Base-by-base conservation (phyloP, 23 tunicate species). In the Ascidia mentula region DNA sequence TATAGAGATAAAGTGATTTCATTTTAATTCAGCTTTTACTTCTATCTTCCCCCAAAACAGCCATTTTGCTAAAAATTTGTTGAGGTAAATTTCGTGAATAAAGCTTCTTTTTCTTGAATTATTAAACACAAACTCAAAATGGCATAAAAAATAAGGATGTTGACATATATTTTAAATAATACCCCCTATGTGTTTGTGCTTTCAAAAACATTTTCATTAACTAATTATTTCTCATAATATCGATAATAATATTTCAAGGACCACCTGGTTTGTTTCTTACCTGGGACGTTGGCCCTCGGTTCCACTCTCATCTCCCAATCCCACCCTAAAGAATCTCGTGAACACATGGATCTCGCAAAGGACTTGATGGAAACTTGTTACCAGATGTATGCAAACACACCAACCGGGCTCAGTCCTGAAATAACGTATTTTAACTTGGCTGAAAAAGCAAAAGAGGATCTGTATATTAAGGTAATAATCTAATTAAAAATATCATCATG, bases 231-330 rank as follows among this genome's bases (percentile, higher is more conserved):
- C 12, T n/a, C n/a, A n/a, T n/a, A n/a, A n/a, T n/a, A n/a, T n/a
- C n/a, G n/a, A n/a, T n/a, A n/a, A n/a, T n/a, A n/a, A n/a, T n/a
- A 53, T 15, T 53, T 5, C 0, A 40, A 89, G 99, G 99, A 95
- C 40, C 99, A 95, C 60, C 72, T 95, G 17, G 99, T 86, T 7
- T 95, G 99, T 38, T 95, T 95, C 79, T 78, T 95, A 15, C 97
- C 97, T n/a, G 99, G 99, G 26, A 88, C 99, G 6, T 72, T 95
- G 6, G 99, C 96, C 12, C 96, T 95, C 30, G 99, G 96, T 12
- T 86, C 95, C 7, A 79, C 79, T 13, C 69, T 84, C n/a, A 18
- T 93, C 40, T 24, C 35, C 12, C 61, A 83, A 8, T 60, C 75
- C 0, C 91, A 85, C 45, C 87, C 89, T 3, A 33, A 60, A 37